Base-by-base conservation (phyloP, 2,888 invertebrate genomes). In the Ophion costatus region DNA sequence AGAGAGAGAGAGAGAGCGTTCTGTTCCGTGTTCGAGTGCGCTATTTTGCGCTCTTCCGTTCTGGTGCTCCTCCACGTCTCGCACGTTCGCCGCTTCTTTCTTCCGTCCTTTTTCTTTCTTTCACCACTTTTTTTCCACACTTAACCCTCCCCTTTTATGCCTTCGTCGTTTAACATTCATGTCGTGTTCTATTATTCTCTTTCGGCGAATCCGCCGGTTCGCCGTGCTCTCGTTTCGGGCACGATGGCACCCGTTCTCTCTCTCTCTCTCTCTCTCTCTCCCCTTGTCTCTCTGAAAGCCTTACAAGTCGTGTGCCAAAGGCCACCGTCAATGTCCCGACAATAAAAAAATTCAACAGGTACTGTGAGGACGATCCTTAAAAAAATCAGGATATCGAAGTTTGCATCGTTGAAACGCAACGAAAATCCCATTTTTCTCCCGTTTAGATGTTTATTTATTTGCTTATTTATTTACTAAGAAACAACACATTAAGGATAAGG, bases 111-210 rank as follows among this genome's bases (percentile, higher is more conserved):
- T 75, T 66, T 63, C 63, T 29, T 64, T 64, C 66, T 59, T 29
- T 51, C 51, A 24, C 57, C 24, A 70, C 64, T 61, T 69, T 83
- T 80, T 67, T 69, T 69, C 61, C 67, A 75, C 74, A 81, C 81
- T 81, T 69, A 78, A 81, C 61, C 80, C 77, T 74, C 73, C 78
- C 78, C 74, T 81, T 80, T 84, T 69, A 57, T 81, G 73, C 69
- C 69, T n/a, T 24, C 56, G 33, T 70, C 69, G 80, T 84, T 84
- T 70, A 81, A 84, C 77, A 84, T 84, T 84, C 84, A 73, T 69
- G 45, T 80, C 78, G 63, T 57, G 80, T 84, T 84, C 74, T 78
- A 81, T 84, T 64, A 78, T 77, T 78, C 84, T 70, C 74, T 84
- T 80, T 81, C 69, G 80, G 69, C n/a, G 84, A 59, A 51, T 17